phyloP scores from a whole-genome alignment of 92 coral and sea anemone genomes.

The Bergia puertoricense region DNA sequence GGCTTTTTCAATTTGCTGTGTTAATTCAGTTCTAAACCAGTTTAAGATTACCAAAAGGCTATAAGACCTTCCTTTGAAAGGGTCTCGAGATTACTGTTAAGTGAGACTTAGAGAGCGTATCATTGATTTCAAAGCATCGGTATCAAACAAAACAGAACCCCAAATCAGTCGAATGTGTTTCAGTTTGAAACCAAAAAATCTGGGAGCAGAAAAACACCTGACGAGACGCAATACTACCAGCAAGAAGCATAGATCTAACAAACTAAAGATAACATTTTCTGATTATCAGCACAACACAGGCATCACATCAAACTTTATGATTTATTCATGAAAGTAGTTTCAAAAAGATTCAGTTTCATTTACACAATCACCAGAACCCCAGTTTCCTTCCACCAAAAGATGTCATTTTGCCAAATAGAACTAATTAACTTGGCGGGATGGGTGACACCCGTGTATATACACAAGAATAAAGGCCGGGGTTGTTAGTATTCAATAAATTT shows the following conservation, averaged over 20 bases:
- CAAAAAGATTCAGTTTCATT: conserved; percentile 23
- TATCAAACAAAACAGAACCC: background rate
- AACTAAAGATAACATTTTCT: background rate
- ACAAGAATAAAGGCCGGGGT: background rate
- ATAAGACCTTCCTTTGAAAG: background rate
- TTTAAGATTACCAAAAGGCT: background rate
- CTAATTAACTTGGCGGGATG: conserved; percentile 31
- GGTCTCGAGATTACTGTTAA: background rate
- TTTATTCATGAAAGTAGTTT: conserved; percentile 47
- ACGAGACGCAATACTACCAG: background rate
- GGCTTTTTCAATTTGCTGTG: background rate
- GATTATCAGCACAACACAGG: conserved; percentile 27
- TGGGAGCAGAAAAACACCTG: background rate
- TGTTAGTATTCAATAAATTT: conserved; percentile 6
- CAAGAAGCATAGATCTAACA: background rate
- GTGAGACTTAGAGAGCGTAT: background rate
- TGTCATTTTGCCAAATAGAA: conserved; percentile 25
- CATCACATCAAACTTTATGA: conserved; percentile 31
- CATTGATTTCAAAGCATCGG: conserved; percentile 11
- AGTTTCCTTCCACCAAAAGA: conserved; percentile 23
- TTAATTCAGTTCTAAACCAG: background rate
- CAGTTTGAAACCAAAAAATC: background rate
- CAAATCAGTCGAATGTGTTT: background rate
- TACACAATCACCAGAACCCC: conserved; percentile 36
- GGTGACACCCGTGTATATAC: conserved; percentile 9